Conservation (phyloP, 2,888 invertebrate species). For the Pseudanteris insignis region DNA sequence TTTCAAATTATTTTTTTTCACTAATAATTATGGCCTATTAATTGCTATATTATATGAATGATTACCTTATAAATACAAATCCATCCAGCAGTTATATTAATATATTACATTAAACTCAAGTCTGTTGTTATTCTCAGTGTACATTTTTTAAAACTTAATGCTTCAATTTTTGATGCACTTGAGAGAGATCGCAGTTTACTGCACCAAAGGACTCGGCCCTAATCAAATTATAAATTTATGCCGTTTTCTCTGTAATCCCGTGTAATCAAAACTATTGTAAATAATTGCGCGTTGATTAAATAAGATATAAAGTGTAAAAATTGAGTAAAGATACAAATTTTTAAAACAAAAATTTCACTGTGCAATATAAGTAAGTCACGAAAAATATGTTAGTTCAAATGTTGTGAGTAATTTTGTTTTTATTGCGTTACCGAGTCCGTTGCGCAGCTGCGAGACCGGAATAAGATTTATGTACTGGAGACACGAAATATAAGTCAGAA, state of each 20-base stretch:
- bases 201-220: slow-evolving; percentile 37
- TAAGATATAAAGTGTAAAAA: slow-evolving; percentile 10
- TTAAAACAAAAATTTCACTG: slow-evolving; percentile 34
- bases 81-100: no score
- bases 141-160: no score
- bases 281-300: slow-evolving; percentile 37
- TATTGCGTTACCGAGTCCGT: slow-evolving; percentile 44
- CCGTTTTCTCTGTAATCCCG: slow-evolving; percentile 23
- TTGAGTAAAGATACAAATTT: slow-evolving; percentile 21
- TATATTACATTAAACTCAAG: no score
- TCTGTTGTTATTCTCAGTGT: no score
- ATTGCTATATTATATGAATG: no score
- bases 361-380: slow-evolving; percentile 42
- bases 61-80: no score
- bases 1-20: no score
- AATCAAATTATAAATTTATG: slow-evolving; percentile 30
- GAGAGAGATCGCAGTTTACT: slow-evolving; percentile 22
- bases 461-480: slow-evolving; percentile 44
- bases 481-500: slow-evolving; percentile 19
- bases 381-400: slow-evolving; percentile 31
- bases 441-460: slow-evolving; percentile 45
- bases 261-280: slow-evolving; percentile 34
- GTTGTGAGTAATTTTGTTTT: slow-evolving; percentile 42
- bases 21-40: no score
- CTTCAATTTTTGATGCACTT: slow-evolving; percentile 42